Evolutionary conservation across 2,113 vertebrate species (phyloP).

Genomic region (Hydrolagus affinis): DNA sequence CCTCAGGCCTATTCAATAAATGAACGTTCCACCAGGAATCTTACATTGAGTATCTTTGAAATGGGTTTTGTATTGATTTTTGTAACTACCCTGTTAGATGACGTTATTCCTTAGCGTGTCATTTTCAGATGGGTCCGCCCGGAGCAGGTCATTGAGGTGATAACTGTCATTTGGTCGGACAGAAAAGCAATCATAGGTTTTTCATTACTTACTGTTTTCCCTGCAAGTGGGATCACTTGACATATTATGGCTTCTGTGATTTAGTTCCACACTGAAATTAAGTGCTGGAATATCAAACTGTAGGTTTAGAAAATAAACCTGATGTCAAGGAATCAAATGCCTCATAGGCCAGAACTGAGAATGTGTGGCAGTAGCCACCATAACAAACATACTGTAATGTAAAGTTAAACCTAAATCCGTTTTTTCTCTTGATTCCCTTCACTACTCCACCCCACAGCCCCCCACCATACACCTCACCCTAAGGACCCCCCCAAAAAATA

Average conservation of each 20-base stretch:
- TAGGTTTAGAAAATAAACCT: slow-evolving; percentile 89
- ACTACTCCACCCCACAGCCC: too few species aligned
- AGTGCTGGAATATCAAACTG: slow-evolving; percentile 93
- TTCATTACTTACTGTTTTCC: slow-evolving; percentile 99
- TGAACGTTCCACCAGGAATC: slow-evolving; percentile 86
- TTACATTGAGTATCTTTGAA: slow-evolving; percentile 91
- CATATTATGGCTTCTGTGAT: slow-evolving; percentile 97
- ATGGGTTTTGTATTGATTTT: slow-evolving; percentile 99
- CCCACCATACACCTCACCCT: too few species aligned
- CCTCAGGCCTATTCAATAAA: slow-evolving; percentile 98
- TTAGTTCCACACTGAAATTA: slow-evolving; percentile 99
- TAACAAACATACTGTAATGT: slow-evolving; percentile 16
- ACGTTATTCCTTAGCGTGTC: slow-evolving; percentile 98
- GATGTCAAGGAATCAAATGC: slow-evolving; percentile 72
- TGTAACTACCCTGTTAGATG: slow-evolving; percentile 99
- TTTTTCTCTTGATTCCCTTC: neutral
- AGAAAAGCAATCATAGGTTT: slow-evolving; percentile 99
- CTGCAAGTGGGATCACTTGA: slow-evolving; percentile 91
- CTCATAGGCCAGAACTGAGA: slow-evolving; percentile 65
- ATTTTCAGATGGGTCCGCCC: slow-evolving; percentile 88
- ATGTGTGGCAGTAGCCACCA: slow-evolving; percentile 47
- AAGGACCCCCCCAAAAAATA: neutral
- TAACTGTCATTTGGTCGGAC: slow-evolving; percentile 99
- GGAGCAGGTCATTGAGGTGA: slow-evolving; percentile 99
- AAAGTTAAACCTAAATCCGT: slow-evolving; percentile 1